Evolutionary conservation across 2,797 vertebrate species (phyloP), one percentile per base, ranked within the genome.

Genomic region (Enteromius viviparus): DNA sequence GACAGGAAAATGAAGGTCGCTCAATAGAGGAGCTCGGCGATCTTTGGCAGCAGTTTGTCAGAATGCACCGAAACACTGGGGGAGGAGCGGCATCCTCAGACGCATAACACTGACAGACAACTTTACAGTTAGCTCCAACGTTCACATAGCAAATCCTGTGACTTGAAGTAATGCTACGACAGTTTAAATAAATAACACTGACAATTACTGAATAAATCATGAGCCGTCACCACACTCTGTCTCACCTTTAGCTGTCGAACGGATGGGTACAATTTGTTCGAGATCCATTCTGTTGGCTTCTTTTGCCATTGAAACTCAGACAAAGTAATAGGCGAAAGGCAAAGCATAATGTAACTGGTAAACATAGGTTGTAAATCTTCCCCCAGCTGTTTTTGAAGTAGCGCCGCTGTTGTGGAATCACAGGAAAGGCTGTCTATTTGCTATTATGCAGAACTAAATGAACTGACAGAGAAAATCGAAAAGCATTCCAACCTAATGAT

Each of bases 401-500:
- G 87, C 86, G 72, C 72, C 66, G 70, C 75, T 78, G 80, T 81
- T 75, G 82, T 58, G 83, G 66, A 84, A 82, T 84, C 64, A 74
- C 75, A 68, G 81, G 79, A 81, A 80, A 80, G 62, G 77, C 6
- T 53, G 76, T 87, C 88, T 89, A 87, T 91, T 89, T 89, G 87
- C 89, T 89, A 89, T 88, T 87, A 89, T 88, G 80, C 80, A 76
- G 78, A 84, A 87, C 87, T 89, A 88, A 87, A 90, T 84, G 83
- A 90, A 86, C 86, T 89, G 87, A 90, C 88, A 89, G 86, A 86
- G 85, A 87, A 88, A 89, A 92, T 90, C 87, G 85, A 87, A 92
- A 91, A 89, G 88, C 87, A 88, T 90, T 90, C 83, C 85, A 87
- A 87, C 87, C 88, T 89, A 91, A 90, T 88, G 88, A 90, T 90